Percentiles rank a stretch among this genome's conserved stretches.
phyloP scores from a whole-genome alignment of 1,140 invertebrate species.

The Polypedilum pembai region DNA sequence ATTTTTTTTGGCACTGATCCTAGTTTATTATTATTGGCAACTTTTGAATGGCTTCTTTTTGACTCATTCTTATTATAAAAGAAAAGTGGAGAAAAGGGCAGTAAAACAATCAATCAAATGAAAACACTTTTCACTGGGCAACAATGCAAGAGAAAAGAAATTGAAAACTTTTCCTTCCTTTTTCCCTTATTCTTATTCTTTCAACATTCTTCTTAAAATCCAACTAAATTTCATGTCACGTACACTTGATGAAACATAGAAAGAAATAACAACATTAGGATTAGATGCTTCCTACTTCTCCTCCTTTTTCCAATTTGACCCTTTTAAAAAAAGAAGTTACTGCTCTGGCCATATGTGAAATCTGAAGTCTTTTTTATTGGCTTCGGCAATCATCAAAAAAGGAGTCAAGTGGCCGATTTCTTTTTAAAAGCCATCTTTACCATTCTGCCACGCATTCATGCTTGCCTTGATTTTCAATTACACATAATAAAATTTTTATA shows the following conservation, averaged over 20 bases:
- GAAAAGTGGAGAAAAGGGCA: no score
- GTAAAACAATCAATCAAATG: no score
- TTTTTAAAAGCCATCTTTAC: not conserved
- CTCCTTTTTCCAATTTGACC: no score
- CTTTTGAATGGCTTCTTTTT: no score
- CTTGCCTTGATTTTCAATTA: slow-evolving; percentile 23
- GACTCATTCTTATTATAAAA: no score
- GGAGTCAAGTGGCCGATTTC: not conserved
- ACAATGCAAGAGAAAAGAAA: slow-evolving; percentile 7
- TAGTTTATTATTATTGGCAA: no score
- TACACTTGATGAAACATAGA: slow-evolving; percentile 15
- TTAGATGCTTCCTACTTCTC: no score
- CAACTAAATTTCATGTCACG: slow-evolving; percentile 21
- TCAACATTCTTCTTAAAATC: not conserved
- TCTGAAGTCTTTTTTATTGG: slow-evolving; percentile 21
- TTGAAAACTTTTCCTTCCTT: not conserved
- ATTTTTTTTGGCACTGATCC: no score
- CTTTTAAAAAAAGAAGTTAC: no score
- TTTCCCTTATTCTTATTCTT: not conserved
- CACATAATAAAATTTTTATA: not conserved
- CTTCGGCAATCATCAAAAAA: slow-evolving; percentile 17
- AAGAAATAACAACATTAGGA: slow-evolving; percentile 25
- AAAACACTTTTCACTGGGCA: no score
- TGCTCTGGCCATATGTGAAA: not conserved
- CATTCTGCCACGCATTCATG: not conserved